Evolutionary conservation across 2,888 invertebrate genomes (phyloP).

Genomic region (Thalpophila matura): DNA sequence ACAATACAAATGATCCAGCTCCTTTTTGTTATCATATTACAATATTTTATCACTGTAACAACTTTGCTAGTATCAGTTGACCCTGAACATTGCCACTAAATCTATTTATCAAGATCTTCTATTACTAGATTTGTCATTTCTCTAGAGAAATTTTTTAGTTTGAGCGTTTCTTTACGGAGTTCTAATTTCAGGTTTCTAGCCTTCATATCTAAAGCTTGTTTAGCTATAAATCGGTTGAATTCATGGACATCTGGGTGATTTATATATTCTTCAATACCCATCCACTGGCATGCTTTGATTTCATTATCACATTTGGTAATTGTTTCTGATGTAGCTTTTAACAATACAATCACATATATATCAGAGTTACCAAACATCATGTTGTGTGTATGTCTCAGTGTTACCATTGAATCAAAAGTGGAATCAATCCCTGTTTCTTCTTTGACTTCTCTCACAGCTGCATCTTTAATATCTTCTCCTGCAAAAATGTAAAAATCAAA

Average conservation of each 20-base stretch:
- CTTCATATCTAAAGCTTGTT: conserved; percentile 92
- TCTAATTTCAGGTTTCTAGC: conserved; percentile 91
- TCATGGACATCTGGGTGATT: conserved; percentile 93
- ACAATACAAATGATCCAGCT: conserved; percentile 37
- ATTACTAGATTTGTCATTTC: conserved; percentile 80
- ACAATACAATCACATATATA: conserved; percentile 94
- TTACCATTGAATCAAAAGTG: conserved; percentile 94
- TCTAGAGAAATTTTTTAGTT: conserved; percentile 73
- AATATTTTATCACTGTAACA: conserved; percentile 48
- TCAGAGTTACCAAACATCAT: conserved; percentile 96
- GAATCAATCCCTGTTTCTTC: conserved; percentile 97
- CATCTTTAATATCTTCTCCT: conserved; percentile 96
- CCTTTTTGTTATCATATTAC: conserved; percentile 49
- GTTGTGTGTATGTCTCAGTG: conserved; percentile 94
- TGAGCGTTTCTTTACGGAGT: conserved; percentile 85
- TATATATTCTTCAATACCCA: conserved; percentile 94
- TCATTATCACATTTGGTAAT: conserved; percentile 94
- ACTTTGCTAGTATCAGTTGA: conserved; percentile 52
- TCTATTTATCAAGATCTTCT: conserved; percentile 68
- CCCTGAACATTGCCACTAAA: conserved; percentile 43
- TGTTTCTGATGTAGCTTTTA: conserved; percentile 92
- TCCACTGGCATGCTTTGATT: conserved; percentile 95
- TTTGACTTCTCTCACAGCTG: conserved; percentile 95
- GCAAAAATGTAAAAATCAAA: conserved; percentile 57
- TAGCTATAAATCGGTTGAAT: conserved; percentile 93